Conservation (phyloP, 2,797 vertebrate species). For the Momotus momota region DNA sequence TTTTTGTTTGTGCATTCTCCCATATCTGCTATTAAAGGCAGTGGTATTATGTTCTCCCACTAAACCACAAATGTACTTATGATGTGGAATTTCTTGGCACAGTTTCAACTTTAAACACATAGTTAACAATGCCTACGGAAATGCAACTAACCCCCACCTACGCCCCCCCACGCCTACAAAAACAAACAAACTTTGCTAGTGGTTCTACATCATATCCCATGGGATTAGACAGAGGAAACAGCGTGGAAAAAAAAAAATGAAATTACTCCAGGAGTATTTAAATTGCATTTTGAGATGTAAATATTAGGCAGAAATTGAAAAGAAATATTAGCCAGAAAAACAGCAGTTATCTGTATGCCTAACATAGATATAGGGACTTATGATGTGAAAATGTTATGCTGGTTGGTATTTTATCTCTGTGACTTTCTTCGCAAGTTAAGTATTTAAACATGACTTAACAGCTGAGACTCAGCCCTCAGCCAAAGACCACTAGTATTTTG, state of each 20-base stretch:
- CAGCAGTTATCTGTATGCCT: neutral
- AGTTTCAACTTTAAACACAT: neutral
- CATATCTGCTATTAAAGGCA: neutral
- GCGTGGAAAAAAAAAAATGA: conserved; percentile 43
- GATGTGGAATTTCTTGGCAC: conserved; percentile 30
- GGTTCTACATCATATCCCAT: neutral
- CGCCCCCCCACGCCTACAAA: neutral
- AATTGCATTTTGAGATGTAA: neutral
- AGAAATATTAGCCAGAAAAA: neutral
- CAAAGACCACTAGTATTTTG: neutral
- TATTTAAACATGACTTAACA: neutral
- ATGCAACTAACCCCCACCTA: conserved; percentile 7
- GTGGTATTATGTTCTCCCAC: neutral
- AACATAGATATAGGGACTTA: neutral
- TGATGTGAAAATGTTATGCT: rapidly evolving
- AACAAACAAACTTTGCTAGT: conserved; percentile 52
- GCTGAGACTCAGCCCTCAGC: neutral
- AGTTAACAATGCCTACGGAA: conserved; percentile 52
- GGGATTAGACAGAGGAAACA: conserved; percentile 43
- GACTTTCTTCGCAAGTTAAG: neutral
- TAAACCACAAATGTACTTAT: conserved; percentile 20
- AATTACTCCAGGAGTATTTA: conserved; percentile 1
- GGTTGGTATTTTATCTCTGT: neutral
- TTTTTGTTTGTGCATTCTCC: neutral
- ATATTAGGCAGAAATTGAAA: neutral